Percentiles rank a stretch among this genome's conserved stretches.
Evolutionary conservation across 2,113 vertebrate species (phyloP).

Genomic region (Myotis brandtii): DNA sequence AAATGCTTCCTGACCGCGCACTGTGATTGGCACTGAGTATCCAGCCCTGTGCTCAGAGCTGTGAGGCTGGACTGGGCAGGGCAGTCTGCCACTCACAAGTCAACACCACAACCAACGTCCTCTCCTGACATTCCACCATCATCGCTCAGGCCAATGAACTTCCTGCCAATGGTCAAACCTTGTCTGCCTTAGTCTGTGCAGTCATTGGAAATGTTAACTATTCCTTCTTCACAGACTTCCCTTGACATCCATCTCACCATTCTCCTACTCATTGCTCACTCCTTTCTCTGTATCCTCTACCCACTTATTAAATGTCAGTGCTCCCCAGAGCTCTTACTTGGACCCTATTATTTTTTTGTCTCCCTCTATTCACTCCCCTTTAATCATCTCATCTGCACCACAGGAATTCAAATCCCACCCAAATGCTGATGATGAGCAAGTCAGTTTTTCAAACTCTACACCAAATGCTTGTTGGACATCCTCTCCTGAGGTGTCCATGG

Average conservation of each 20-base stretch:
- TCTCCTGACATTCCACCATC: accelerated
- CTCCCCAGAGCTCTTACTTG: not conserved
- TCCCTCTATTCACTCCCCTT: not conserved
- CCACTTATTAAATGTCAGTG: not conserved
- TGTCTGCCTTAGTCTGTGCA: not conserved
- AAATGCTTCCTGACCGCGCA: accelerated
- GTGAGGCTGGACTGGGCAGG: accelerated
- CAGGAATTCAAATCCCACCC: not conserved
- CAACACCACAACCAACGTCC: accelerated
- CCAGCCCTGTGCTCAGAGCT: not conserved
- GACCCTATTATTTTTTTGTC: not conserved
- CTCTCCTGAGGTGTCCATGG: too few relatives aligned
- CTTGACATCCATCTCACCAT: not conserved
- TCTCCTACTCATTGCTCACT: not conserved
- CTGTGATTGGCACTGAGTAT: not conserved
- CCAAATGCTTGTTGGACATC: not conserved
- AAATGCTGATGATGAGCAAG: accelerated
- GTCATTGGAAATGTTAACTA: not conserved
- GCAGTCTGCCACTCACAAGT: accelerated
- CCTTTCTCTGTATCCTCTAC: not conserved
- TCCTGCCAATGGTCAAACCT: not conserved
- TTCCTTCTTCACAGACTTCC: not conserved
- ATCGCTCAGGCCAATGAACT: not conserved
- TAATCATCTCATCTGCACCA: not conserved
- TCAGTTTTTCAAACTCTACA: not conserved